A percentile compares a stretch with the other conserved stretches of the same genome.
Evolutionary conservation across 2,888 invertebrate species (phyloP).

Genomic region (Nephrocerus scutellatus): DNA sequence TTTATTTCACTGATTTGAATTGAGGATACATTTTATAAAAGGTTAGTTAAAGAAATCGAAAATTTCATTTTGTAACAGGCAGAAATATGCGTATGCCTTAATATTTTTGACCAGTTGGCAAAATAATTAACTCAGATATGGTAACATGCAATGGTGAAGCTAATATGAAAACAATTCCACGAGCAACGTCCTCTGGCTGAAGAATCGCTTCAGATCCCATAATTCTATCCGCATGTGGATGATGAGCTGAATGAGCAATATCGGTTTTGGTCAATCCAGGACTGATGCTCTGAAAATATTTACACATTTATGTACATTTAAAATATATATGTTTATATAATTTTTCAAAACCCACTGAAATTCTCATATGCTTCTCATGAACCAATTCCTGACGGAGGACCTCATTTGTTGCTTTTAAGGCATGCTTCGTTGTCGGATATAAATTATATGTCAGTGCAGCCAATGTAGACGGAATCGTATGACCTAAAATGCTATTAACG

Average conservation of each 20-base stretch:
- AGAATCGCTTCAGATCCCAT: slow-evolving; percentile 26
- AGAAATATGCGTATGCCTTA: no score
- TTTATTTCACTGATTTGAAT: no score
- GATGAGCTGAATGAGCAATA: slow-evolving; percentile 24
- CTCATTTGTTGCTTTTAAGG: slow-evolving; percentile 34
- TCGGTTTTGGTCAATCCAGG: slow-evolving; percentile 37
- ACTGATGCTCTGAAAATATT: slow-evolving; percentile 30
- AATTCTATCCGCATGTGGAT: slow-evolving; percentile 23
- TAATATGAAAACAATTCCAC: slow-evolving; percentile 32
- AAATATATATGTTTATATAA: no score
- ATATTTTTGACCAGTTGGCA: slow-evolving; percentile 32
- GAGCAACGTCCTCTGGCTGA: slow-evolving; percentile 32
- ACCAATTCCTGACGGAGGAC: slow-evolving; percentile 33
- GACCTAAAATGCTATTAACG: slow-evolving; percentile 49
- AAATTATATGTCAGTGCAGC: slow-evolving; percentile 32
- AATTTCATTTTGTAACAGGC: no score
- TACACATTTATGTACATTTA: neutral
- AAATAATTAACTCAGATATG: slow-evolving; percentile 31
- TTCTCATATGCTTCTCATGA: slow-evolving; percentile 31
- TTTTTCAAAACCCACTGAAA: slow-evolving; percentile 38
- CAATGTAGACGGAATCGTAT: slow-evolving; percentile 43
- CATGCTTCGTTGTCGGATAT: slow-evolving; percentile 38
- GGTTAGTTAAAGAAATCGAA: no score
- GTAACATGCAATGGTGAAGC: slow-evolving; percentile 32
- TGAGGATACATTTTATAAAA: no score